Percentiles rank a stretch among this genome's conserved stretches.
Evolutionary conservation across 2,888 invertebrate species (phyloP).

Genomic region (Temnothorax ravouxi): DNA sequence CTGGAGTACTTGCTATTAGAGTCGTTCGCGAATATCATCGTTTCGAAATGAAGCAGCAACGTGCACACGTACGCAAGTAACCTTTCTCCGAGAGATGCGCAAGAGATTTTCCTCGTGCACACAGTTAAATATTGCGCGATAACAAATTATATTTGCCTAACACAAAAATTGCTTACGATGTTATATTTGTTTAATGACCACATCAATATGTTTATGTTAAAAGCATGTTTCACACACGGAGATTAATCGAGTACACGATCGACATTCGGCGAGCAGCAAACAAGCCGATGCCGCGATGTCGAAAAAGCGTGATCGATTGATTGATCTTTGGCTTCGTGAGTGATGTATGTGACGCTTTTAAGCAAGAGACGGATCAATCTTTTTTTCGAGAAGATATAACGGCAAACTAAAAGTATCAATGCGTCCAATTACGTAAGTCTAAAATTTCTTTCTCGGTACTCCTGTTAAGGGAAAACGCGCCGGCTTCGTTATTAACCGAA

Average conservation of each 20-base stretch:
- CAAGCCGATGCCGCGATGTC: conserved; percentile 12
- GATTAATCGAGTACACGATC: conserved; percentile 32
- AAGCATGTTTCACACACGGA: conserved; percentile 13
- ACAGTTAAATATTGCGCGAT: neutral
- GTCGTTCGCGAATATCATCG: neutral
- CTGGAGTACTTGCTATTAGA: conserved; percentile 15
- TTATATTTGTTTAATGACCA: neutral
- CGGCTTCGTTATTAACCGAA: neutral
- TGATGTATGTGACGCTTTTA: conserved; percentile 31
- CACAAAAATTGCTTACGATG: neutral
- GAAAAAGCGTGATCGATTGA: conserved; percentile 44
- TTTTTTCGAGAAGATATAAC: neutral
- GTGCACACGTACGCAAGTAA: neutral
- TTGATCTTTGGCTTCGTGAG: conserved; percentile 7
- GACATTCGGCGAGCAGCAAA: conserved; percentile 5
- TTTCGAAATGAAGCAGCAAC: conserved; percentile 8
- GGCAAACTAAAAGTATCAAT: neutral
- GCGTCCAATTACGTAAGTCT: conserved; percentile 10
- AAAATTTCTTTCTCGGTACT: neutral
- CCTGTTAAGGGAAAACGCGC: conserved; percentile 12
- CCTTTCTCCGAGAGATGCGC: neutral
- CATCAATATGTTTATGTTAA: neutral
- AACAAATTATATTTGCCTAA: conserved; percentile 25
- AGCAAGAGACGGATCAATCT: neutral
- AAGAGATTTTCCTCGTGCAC: neutral